These are phyloP conservation scores for Andricus quercusramuli DNA, from an alignment of 2,888 invertebrate genomes.

Conservation along the genomic window DNA sequence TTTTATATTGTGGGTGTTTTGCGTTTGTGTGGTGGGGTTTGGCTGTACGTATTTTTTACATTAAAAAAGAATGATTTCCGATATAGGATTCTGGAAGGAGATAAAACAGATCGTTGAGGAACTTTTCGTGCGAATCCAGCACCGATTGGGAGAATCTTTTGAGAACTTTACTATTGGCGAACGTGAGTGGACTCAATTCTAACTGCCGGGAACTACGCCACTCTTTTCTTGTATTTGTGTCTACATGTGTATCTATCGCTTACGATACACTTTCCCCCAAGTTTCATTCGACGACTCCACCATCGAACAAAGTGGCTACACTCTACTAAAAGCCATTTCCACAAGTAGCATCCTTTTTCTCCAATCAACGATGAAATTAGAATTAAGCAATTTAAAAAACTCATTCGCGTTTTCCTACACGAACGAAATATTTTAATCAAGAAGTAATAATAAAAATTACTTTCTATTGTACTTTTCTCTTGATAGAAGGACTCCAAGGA, in stretches of 20 bases:
- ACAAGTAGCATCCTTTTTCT: neutral
- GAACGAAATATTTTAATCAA: too few relatives aligned
- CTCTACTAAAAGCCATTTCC: neutral
- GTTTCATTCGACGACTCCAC: neutral
- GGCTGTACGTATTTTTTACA: too few relatives aligned
- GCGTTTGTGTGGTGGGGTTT: too few relatives aligned
- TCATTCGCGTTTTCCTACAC: neutral
- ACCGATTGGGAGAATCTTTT: conserved; percentile 46
- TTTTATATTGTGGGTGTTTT: too few relatives aligned
- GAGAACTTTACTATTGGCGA: conserved; percentile 49
- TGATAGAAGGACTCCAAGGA: too few relatives aligned
- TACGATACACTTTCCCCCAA: neutral
- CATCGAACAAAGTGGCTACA: neutral
- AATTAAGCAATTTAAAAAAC: neutral
- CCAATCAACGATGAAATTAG: neutral
- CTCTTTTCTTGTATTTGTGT: neutral
- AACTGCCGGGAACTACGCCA: conserved; percentile 37
- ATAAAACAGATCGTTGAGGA: conserved; percentile 35
- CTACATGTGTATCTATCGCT: neutral
- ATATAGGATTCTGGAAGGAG: conserved; percentile 22
- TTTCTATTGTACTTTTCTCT: too few relatives aligned
- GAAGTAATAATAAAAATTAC: too few relatives aligned
- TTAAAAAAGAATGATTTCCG: conserved; percentile 3
- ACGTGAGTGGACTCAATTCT: conserved; percentile 53
- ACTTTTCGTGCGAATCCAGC: conserved; percentile 36